phyloP scores from a whole-genome alignment of 2,888 invertebrate species.

The Protodeltote pygarga region DNA sequence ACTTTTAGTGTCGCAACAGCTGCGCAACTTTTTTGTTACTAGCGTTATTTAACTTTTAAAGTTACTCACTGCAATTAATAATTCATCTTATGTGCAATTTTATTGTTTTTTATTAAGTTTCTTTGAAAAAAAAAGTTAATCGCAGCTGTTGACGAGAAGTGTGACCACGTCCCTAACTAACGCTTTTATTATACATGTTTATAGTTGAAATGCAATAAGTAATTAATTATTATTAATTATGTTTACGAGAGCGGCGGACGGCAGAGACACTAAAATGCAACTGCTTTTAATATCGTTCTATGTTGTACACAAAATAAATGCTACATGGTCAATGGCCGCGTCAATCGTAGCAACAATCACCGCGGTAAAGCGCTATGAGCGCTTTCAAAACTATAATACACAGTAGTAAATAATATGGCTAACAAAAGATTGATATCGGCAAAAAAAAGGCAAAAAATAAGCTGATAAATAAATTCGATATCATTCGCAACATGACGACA shows the following conservation, averaged over 20 bases:
- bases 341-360: too few species aligned
- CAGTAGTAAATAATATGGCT: too few species aligned
- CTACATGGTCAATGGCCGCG: too few species aligned
- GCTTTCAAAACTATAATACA: too few species aligned
- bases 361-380: too few species aligned
- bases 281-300: not conserved
- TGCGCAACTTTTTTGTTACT: constrained; percentile 9
- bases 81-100: constrained; percentile 32
- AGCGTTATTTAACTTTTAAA: constrained; percentile 1
- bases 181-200: constrained; percentile 43
- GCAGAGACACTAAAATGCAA: not conserved
- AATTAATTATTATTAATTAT: constrained; percentile 32
- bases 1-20: constrained; percentile 14
- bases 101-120: constrained; percentile 2
- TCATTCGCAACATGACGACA: too few species aligned
- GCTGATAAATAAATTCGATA: too few species aligned
- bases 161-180: constrained; percentile 4
- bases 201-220: constrained; percentile 45
- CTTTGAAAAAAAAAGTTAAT: not conserved
- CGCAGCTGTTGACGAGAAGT: not conserved
- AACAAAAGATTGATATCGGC: too few species aligned
- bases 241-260: constrained; percentile 19
- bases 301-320: too few species aligned
- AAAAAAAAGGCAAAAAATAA: too few species aligned
- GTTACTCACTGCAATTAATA: too few species aligned